Base-by-base conservation (phyloP, 2,797 vertebrate species). In the Somateria mollissima region DNA sequence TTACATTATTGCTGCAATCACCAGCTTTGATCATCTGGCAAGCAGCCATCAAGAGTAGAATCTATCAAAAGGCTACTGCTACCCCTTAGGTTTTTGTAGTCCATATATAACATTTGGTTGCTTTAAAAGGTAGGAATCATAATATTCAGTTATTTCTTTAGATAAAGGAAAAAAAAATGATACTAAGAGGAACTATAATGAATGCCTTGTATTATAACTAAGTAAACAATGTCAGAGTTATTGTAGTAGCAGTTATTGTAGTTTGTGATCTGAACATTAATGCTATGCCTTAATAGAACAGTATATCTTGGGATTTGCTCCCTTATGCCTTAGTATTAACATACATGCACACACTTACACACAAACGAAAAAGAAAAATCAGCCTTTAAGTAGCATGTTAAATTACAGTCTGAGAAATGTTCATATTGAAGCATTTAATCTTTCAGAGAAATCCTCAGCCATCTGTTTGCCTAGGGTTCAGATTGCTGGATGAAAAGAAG, bases 391-490 rank as follows among this genome's bases (percentile, higher is more conserved):
- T 81, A 91, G 27, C 36, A 73, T 58, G 58, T n/a, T 77, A 79
- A 91, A 90, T 85, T 84, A 37, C 21, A 86, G 25, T 10, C 53
- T 75, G 22, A 94, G 65, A 95, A 80, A 87, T 70, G 56, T n/a
- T 92, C 75, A 24, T 51, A 49, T 49, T 4, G 10, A 92, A 94
- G 11, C n/a, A 51, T 15, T 86, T 81, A 84, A 91, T 96, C 70
- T 93, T 85, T 84, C 73, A 71, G 58, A 96, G 78, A 74, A 96
- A 87, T 73, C 24, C 62, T 94, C 69, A 77, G 37, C 81, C 94
- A 88, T 96, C 72, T 97, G 85, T 90, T 91, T 85, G 51, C 72
- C 47, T 74, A 61, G 56, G 53, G 60, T 88, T 96, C 56, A 54
- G 78, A 66, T 41, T 65, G 5, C 65, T 77, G 61, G 9, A 62